Base-by-base conservation (phyloP, 2,888 invertebrate genomes). In the Nasonovia ribisnigri region DNA sequence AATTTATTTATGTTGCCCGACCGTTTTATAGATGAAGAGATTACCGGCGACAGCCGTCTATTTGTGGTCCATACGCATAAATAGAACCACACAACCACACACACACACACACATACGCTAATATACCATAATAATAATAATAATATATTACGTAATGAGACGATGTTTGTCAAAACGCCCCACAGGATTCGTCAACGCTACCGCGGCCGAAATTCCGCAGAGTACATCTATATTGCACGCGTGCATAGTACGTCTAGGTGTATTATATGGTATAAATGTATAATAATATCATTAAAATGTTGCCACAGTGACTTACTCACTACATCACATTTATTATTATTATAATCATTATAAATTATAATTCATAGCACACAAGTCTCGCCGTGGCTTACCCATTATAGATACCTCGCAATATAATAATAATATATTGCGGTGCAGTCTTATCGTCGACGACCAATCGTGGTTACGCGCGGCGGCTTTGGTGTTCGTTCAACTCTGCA, bases 21-120 rank as follows among this genome's bases (percentile, higher is more conserved):
- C 92, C 92, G 87, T 92, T 87, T 92, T 86, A 60, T 24, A 88
- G 92, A 92, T 92, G 88, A 88, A 88, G 43, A 92, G 88, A 88
- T 88, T 88, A 84, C 88, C 54, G 88, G n/a, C 88, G 77, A 48
- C 92, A 29, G 92, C 42, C 77, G 88, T 88, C 88, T 92, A 84
- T 88, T 88, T 77, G 92, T 77, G 88, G 88, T 60, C 24, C 60
- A 90, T 29, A 11, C 60, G 16, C 92, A 60, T 91, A 92, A 92
- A 92, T 60, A 87, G 57, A 87, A 36, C 92, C 54, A 29, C 42
- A n/a, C 42, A 29, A 13, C 26, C 84, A 29, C 51, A 1, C 43
- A 10, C 84, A 6, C 26, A 46, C 86, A 16, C 36, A 3, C 26
- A 6, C 36, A 42, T 24, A 36, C 54, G 5, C 46, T 77, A 87